phyloP scores from a whole-genome alignment of 2,113 vertebrate species.

The Mirounga angustirostris region DNA sequence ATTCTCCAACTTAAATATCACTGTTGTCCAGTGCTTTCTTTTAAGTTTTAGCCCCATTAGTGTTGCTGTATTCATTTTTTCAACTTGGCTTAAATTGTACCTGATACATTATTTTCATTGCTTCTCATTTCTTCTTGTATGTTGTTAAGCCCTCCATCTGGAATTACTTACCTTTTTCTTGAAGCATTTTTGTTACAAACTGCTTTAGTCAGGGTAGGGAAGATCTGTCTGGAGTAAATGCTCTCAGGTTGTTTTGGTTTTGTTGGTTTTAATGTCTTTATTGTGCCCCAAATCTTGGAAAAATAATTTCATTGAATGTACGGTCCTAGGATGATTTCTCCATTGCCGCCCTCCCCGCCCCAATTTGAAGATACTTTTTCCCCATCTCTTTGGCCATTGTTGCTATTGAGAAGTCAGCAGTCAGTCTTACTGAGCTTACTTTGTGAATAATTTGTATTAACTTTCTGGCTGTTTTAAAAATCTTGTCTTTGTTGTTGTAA shows the following conservation, averaged over 20 bases:
- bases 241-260: background rate
- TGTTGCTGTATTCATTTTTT: conserved; percentile 32
- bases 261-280: conserved; percentile 11
- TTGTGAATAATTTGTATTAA: background rate
- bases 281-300: background rate
- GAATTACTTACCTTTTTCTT: background rate
- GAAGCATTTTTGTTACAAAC: background rate
- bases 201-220: background rate
- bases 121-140: background rate
- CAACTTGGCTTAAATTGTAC: background rate
- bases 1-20: conserved; percentile 21
- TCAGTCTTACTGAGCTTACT: background rate
- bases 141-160: background rate
- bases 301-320: background rate
- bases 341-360: accelerated
- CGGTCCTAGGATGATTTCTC: background rate
- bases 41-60: background rate
- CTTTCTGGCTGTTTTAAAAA: background rate
- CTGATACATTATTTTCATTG: background rate
- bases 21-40: background rate
- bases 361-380: background rate
- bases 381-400: background rate
- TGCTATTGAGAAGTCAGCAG: background rate
- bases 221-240: conserved; percentile 1
- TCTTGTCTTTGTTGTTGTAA: background rate